Percentiles rank a stretch among this genome's conserved stretches.
These are phyloP conservation scores for Hyalella azteca DNA, from an alignment of 2,888 invertebrate species.

Conservation along the genomic window DNA sequence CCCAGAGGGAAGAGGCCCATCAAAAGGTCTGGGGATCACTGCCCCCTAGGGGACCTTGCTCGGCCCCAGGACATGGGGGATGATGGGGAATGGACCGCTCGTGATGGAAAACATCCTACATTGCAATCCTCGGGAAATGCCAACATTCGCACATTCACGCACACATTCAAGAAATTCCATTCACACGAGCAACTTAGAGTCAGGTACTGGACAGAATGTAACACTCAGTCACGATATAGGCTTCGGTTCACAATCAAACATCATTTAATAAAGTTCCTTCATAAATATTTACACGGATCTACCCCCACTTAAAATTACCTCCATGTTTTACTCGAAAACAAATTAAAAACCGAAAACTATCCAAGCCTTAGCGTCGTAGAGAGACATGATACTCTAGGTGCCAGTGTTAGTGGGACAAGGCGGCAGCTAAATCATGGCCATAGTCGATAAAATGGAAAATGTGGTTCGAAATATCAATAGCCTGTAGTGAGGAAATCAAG, in stretches of 20 bases:
- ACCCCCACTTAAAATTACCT: slow-evolving; percentile 32
- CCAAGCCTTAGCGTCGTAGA: slow-evolving; percentile 25
- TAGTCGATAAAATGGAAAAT: no score
- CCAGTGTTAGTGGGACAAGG: background rate
- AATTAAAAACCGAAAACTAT: slow-evolving; percentile 15
- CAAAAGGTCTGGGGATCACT: no score
- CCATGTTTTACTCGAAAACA: slow-evolving; percentile 26
- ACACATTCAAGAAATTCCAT: background rate
- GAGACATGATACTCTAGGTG: background rate
- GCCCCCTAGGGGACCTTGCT: no score
- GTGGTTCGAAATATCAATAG: background rate
- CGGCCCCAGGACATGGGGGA: no score
- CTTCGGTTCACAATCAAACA: slow-evolving; percentile 12
- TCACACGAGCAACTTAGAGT: background rate
- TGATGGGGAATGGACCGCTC: no score
- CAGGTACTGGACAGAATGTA: slow-evolving; percentile 23
- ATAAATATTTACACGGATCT: slow-evolving; percentile 24
- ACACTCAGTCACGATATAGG: background rate
- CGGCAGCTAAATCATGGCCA: background rate
- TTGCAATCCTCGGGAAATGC: no score
- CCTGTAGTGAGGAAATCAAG: background rate
- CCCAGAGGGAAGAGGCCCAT: no score
- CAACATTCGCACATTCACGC: background rate
- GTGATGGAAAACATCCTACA: no score
- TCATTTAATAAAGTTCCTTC: slow-evolving; percentile 23